phyloP scores from a whole-genome alignment of 2,888 invertebrate genomes.

The Melinaea menophilus region DNA sequence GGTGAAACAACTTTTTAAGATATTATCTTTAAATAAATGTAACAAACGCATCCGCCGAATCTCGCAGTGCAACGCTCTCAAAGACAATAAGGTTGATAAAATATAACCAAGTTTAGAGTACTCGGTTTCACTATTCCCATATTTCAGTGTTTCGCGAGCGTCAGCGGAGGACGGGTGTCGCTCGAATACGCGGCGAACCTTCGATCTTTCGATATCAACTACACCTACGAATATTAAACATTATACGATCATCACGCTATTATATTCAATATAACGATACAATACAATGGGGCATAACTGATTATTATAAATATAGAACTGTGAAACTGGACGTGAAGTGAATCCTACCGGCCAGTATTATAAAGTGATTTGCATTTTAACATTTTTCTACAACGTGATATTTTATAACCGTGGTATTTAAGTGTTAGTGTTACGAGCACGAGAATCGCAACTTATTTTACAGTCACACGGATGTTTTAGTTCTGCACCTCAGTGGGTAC shows the following conservation, averaged over 20 bases:
- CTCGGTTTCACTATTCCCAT: not conserved
- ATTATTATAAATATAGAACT: constrained; percentile 29
- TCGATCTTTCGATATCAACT: constrained; percentile 26
- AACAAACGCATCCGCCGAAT: not conserved
- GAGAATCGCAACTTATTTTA: not conserved
- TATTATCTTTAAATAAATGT: not conserved
- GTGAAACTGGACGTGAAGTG: constrained; percentile 21
- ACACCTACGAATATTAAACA: constrained; percentile 19
- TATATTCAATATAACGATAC: constrained; percentile 18
- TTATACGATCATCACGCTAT: constrained; percentile 19
- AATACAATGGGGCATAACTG: constrained; percentile 32
- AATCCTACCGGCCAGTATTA: constrained; percentile 10
- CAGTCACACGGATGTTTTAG: constrained; percentile 2
- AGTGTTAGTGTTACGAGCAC: constrained; percentile 3
- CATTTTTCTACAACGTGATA: constrained; percentile 7
- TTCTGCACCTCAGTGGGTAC: not conserved
- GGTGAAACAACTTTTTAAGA: not conserved
- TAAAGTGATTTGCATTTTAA: constrained; percentile 8
- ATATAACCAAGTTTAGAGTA: constrained; percentile 17
- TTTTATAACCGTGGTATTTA: constrained; percentile 2
- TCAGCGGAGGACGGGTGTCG: constrained; percentile 22
- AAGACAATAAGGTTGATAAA: constrained; percentile 25
- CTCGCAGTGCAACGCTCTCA: constrained; percentile 13
- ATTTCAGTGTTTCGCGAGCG: constrained; percentile 31
- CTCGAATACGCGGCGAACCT: constrained; percentile 19